Evolutionary conservation across 2,888 invertebrate species (phyloP).

Genomic region (Tenthredo notha): DNA sequence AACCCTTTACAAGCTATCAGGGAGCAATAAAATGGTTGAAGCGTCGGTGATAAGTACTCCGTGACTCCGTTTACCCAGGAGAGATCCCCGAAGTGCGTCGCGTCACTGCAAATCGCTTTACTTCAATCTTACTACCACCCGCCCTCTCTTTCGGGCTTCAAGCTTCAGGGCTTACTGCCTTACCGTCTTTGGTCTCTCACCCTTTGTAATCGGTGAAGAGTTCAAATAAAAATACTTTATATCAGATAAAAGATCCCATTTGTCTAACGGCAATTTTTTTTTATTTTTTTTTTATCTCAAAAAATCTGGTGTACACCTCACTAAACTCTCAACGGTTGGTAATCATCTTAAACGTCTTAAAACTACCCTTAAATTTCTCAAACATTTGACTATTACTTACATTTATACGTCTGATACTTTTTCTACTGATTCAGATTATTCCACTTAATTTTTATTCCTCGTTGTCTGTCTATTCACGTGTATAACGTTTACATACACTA

Average conservation of each 20-base stretch:
- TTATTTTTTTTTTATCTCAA: too few relatives aligned
- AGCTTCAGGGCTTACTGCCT: constrained; percentile 46
- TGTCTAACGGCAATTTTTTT: constrained; percentile 77
- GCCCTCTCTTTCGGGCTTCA: constrained; percentile 29
- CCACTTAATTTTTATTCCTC: background rate
- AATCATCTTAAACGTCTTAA: background rate
- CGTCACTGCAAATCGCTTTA: constrained; percentile 74
- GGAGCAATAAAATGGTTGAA: constrained; percentile 64
- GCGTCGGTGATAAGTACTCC: constrained; percentile 61
- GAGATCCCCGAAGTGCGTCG: constrained; percentile 68
- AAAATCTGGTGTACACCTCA: constrained; percentile 1
- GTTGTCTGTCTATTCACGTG: background rate
- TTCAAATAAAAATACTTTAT: constrained; percentile 76
- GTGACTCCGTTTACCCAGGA: constrained; percentile 60
- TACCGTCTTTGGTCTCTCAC: constrained; percentile 30
- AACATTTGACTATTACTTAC: background rate
- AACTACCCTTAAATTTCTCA: background rate
- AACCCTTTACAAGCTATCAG: constrained; percentile 65
- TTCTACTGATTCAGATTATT: background rate
- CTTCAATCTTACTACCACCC: constrained; percentile 68
- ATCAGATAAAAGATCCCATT: constrained; percentile 77
- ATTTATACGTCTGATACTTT: background rate
- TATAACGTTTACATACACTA: background rate
- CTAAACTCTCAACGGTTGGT: background rate
- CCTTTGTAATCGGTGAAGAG: constrained; percentile 70